phyloP scores from a whole-genome alignment of 2,888 invertebrate species.

The Apeira syringaria region DNA sequence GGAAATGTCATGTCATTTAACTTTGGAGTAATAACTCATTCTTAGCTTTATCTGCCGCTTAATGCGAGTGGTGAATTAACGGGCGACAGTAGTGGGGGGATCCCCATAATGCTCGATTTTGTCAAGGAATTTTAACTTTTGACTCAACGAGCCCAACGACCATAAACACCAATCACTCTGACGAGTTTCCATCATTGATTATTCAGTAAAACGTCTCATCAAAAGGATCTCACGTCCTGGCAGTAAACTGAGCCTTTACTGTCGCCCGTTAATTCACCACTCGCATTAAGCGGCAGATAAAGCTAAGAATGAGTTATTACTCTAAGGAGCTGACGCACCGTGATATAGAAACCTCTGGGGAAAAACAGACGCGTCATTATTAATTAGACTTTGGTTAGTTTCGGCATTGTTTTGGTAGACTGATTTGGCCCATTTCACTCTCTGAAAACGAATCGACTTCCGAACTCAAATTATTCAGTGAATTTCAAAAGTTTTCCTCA shows the following conservation, averaged over 20 bases:
- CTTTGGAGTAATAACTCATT: conserved; percentile 25
- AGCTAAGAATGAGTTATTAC: conserved; percentile 27
- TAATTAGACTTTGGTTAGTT: conserved; percentile 2
- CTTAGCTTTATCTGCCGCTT: conserved; percentile 28
- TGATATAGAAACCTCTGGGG: conserved; percentile 2
- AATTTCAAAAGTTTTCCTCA: neutral
- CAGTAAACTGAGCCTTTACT: conserved; percentile 20
- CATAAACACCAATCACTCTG: conserved; percentile 3
- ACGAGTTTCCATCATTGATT: conserved; percentile 15
- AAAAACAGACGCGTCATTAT: conserved; percentile 3
- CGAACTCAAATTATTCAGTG: neutral
- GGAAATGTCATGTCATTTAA: no score
- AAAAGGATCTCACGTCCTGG: conserved; percentile 15
- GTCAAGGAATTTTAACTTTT: neutral
- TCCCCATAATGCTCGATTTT: no score
- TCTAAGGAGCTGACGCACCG: conserved; percentile 11
- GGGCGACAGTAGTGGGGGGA: conserved; percentile 21
- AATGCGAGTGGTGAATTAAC: conserved; percentile 28
- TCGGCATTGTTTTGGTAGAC: neutral
- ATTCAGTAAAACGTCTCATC: conserved; percentile 18
- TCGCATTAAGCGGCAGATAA: conserved; percentile 28
- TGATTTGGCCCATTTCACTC: neutral
- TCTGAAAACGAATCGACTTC: neutral
- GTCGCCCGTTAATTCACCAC: conserved; percentile 26
- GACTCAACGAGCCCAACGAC: neutral